phyloP scores from a whole-genome alignment of 2,113 vertebrate genomes.

The Malurus cyaneus region DNA sequence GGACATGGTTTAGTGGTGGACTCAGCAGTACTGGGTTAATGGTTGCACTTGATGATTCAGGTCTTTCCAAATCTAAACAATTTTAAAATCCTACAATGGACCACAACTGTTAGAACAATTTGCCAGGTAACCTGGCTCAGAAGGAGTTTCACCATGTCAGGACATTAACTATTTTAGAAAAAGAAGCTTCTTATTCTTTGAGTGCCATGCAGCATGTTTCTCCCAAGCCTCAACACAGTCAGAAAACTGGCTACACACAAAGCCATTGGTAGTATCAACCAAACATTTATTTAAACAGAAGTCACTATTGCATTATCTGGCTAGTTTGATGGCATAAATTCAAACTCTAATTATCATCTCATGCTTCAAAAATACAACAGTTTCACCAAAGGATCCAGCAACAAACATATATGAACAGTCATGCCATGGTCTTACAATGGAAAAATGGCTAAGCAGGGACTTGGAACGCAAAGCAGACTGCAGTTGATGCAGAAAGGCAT shows the following conservation, averaged over 20 bases:
- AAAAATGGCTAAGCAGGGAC: not conserved
- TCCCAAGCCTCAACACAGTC: not conserved
- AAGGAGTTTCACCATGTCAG: not conserved
- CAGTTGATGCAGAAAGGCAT: rapidly evolving
- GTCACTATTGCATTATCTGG: not conserved
- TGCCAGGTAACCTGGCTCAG: not conserved
- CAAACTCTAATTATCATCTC: not conserved
- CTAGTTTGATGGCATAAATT: not conserved
- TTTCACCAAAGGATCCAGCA: not conserved
- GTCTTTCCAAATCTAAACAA: not conserved
- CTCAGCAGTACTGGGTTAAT: not conserved
- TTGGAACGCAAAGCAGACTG: not conserved
- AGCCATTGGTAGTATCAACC: not conserved
- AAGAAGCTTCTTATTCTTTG: not conserved
- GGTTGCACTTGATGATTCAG: not conserved
- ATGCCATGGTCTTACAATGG: not conserved
- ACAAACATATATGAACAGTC: not conserved
- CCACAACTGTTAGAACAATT: not conserved
- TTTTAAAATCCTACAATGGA: not conserved
- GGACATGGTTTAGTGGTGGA: not conserved
- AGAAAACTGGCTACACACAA: not conserved
- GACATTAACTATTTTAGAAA: not conserved
- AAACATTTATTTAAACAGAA: not conserved
- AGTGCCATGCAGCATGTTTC: not conserved
- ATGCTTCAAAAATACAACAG: not conserved